Evolutionary conservation across 2,888 invertebrate species (phyloP).

Genomic region (Rhingia rostrata): DNA sequence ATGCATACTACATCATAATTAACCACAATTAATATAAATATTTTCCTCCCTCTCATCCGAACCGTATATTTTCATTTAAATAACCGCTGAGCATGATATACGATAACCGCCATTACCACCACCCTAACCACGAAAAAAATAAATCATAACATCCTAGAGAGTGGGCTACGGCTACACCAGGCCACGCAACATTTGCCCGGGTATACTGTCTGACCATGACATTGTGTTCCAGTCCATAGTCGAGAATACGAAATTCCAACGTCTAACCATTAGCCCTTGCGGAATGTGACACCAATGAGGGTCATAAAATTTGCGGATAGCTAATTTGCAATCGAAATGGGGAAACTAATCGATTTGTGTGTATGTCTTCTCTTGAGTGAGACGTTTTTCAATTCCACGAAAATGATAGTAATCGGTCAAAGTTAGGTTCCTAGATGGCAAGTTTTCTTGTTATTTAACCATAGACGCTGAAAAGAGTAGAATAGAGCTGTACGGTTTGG

Average conservation of each 20-base stretch:
- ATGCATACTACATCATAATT: slow-evolving; percentile 27
- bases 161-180: not conserved
- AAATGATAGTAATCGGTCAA: too few relatives aligned
- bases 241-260: too few relatives aligned
- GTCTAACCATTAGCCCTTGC: too few relatives aligned
- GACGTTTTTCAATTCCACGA: too few relatives aligned
- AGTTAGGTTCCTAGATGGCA: too few relatives aligned
- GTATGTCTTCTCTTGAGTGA: too few relatives aligned
- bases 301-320: too few relatives aligned
- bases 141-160: slow-evolving; percentile 14
- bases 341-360: too few relatives aligned
- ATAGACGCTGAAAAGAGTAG: not conserved
- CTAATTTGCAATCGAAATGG: too few relatives aligned
- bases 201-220: not conserved
- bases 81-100: slow-evolving; percentile 16
- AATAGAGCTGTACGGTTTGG: not conserved
- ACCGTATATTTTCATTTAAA: slow-evolving; percentile 20
- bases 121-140: not conserved
- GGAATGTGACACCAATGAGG: too few relatives aligned
- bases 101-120: not conserved
- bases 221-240: not conserved
- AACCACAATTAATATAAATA: slow-evolving; percentile 11
- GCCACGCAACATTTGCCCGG: not conserved
- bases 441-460: too few relatives aligned
- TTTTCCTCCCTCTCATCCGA: slow-evolving; percentile 1